Percentiles rank a stretch among this genome's conserved stretches.
Evolutionary conservation across 2,888 invertebrate species (phyloP).

Genomic region (Ceraclea dissimilis): DNA sequence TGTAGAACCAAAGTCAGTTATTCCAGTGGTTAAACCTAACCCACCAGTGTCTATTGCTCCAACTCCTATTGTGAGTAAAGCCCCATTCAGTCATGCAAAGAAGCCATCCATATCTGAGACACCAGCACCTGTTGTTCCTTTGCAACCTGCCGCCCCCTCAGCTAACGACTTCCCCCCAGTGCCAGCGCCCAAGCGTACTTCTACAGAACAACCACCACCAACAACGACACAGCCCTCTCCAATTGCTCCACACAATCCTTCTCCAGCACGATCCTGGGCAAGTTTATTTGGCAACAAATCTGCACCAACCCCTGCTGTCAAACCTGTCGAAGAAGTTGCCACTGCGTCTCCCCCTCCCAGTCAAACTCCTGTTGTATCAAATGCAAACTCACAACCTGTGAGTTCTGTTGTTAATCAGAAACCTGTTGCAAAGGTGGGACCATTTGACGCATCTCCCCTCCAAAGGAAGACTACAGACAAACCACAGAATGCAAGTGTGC

Average conservation of each 20-base stretch:
- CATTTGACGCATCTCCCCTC: constrained; percentile 47
- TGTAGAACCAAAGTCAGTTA: constrained; percentile 34
- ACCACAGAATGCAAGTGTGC: constrained; percentile 25
- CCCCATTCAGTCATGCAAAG: constrained; percentile 43
- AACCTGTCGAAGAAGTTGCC: constrained; percentile 17
- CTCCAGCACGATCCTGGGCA: constrained; percentile 56
- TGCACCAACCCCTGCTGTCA: neutral
- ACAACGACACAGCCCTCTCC: constrained; percentile 23
- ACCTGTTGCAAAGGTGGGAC: constrained; percentile 55
- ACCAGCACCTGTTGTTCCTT: constrained; percentile 38
- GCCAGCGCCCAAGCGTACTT: constrained; percentile 37
- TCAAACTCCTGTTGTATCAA: constrained; percentile 16
- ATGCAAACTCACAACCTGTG: constrained; percentile 28
- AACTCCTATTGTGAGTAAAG: constrained; percentile 45
- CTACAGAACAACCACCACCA: constrained; percentile 28
- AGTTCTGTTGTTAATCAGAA: constrained; percentile 37
- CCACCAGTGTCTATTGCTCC: constrained; percentile 40
- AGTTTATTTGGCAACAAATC: constrained; percentile 52
- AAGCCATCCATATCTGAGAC: constrained; percentile 36
- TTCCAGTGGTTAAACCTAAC: constrained; percentile 35
- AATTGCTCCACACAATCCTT: constrained; percentile 34
- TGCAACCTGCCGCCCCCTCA: constrained; percentile 33
- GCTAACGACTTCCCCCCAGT: constrained; percentile 31
- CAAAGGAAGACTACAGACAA: constrained; percentile 31
- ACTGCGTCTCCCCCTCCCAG: neutral